Conservation (phyloP, 2,113 vertebrate genomes). For the Anguilla japonica region DNA sequence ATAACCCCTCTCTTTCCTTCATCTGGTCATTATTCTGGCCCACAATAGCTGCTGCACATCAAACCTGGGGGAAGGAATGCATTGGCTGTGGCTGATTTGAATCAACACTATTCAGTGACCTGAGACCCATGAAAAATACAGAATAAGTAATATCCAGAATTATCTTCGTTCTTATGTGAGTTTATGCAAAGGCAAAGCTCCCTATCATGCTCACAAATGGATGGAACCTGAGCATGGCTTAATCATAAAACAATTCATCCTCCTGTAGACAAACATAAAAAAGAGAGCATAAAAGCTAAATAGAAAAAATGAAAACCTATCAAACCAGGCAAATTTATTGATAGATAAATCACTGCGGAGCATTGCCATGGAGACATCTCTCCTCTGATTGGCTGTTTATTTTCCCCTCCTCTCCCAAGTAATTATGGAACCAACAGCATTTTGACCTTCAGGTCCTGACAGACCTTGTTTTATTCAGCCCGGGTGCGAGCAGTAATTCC, state of each 20-base stretch:
- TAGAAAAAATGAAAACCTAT: not conserved
- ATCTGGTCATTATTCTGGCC: not conserved
- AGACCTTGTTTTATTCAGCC: not conserved
- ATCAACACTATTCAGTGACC: too few species aligned
- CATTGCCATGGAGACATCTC: not conserved
- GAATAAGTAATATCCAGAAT: too few species aligned
- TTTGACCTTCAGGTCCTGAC: constrained; percentile 23
- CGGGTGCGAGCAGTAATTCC: not conserved
- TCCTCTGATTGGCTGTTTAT: constrained; percentile 13
- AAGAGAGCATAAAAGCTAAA: not conserved
- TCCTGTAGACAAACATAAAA: not conserved
- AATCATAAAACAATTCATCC: not conserved
- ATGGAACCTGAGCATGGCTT: not conserved
- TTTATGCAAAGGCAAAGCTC: not conserved
- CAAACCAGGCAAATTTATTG: not conserved
- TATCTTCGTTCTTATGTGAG: not conserved
- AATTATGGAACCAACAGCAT: constrained; percentile 7
- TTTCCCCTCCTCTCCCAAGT: constrained; percentile 1
- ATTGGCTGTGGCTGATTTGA: too few species aligned
- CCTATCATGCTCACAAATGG: not conserved
- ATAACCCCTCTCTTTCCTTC: not conserved
- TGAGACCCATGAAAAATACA: too few species aligned
- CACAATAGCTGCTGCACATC: too few species aligned
- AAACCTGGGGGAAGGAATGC: not conserved
- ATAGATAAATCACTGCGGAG: not conserved